Base-by-base conservation (phyloP, 2,113 vertebrate genomes). In the Apodemus speciosus region DNA sequence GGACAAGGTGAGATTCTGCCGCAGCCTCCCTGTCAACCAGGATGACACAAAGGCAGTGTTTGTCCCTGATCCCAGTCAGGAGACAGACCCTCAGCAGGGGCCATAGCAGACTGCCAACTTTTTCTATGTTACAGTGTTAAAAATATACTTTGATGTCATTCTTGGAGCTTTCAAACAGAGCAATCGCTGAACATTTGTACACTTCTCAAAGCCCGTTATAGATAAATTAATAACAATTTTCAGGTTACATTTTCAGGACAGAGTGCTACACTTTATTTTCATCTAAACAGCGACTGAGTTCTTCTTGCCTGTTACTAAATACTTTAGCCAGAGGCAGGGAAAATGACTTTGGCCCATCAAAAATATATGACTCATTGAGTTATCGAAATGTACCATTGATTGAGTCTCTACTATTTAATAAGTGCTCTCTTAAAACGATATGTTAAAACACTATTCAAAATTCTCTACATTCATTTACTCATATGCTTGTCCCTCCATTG, bases 151-250 rank as follows among this genome's bases (percentile, higher is more conserved):
- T 94, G 66, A 92, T 94, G 84, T 85, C 13, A 15, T 88, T 95
- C 84, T 96, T 69, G 49, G 64, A 69, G 79, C 83, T 76, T 88
- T 88, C 68, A 90, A 84, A 89, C 76, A 75, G 4, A 0, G 18
- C 77, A 94, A 88, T 94, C 68, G 38, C 89, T 85, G 93, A 94
- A 93, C 80, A 83, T 85, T 96, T 95, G 84, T 94, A 71, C 66
- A 90, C 84, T 89, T 72, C 80, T 93, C 75, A 38, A 77, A 95
- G 68, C 6, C 18, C 93, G 66, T 80, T 87, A 69, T 75, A 43
- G 75, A 94, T 91, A 96, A 90, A 93, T 84, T 91, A 92, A 80
- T 85, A 81, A 81, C 76, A 60, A 88, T 95, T 97, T 96, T 46
- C 95, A 71, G 92, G 84, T 88, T 80, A 92, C 60, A 73, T 77